Evolutionary conservation across 2,888 invertebrate species (phyloP).

Genomic region (Pollenia amentaria): DNA sequence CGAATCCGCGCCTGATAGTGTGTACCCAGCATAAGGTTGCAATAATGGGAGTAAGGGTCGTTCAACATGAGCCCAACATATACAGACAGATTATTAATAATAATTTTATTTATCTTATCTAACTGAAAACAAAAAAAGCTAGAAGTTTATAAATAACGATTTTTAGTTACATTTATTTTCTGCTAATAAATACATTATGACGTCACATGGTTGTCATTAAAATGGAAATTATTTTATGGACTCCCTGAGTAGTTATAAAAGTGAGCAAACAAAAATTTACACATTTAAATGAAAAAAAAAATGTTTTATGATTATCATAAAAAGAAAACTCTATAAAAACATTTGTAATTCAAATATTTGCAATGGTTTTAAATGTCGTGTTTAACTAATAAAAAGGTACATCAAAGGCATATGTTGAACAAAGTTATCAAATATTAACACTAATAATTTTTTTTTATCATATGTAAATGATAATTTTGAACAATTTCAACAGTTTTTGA

Average conservation of each 20-base stretch:
- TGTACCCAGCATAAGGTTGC: no score
- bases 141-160: not conserved
- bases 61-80: no score
- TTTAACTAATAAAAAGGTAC: conserved; percentile 25
- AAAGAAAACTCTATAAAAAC: not conserved
- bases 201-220: conserved; percentile 52
- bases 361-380: conserved; percentile 21
- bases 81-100: not conserved
- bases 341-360: conserved; percentile 66
- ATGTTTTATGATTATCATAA: conserved; percentile 25
- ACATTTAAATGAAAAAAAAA: not conserved
- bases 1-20: no score
- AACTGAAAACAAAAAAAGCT: not conserved
- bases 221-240: conserved; percentile 65
- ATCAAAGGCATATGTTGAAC: conserved; percentile 45
- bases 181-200: conserved; percentile 52
- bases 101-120: conserved; percentile 58
- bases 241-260: conserved; percentile 52
- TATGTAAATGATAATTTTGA: not conserved
- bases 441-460: no score
- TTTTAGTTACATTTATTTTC: not conserved
- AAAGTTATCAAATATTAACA: no score
- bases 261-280: conserved; percentile 38
- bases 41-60: no score
- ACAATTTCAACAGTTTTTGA: not conserved